phyloP scores from a whole-genome alignment of 1,140 invertebrate species.

The Ptiloglossa arizonensis region DNA sequence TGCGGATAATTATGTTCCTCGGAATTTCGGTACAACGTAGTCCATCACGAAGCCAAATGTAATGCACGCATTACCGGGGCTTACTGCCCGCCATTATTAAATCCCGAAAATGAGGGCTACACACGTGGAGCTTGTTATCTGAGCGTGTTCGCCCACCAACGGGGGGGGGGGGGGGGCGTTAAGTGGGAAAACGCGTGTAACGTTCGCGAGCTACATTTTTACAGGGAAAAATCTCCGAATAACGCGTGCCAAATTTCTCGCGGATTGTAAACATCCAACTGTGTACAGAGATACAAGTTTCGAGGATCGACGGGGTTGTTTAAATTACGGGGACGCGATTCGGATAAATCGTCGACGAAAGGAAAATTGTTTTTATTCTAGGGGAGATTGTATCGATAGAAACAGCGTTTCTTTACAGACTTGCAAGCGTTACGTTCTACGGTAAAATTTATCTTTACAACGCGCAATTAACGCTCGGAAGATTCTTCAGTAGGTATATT shows the following conservation, averaged over 20 bases:
- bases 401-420: too few species aligned
- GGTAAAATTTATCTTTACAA: too few species aligned
- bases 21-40: neutral
- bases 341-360: too few species aligned
- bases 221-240: neutral
- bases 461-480: too few species aligned
- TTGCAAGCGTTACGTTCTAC: too few species aligned
- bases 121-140: neutral
- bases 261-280: neutral
- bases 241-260: neutral
- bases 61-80: neutral
- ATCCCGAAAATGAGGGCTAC: constrained; percentile 1
- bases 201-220: neutral
- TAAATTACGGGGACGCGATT: too few species aligned
- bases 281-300: neutral
- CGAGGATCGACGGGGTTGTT: too few species aligned
- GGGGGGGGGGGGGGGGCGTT: neutral
- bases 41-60: neutral
- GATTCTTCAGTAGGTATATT: too few species aligned
- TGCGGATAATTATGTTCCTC: constrained; percentile 2
- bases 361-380: too few species aligned
- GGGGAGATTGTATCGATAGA: too few species aligned
- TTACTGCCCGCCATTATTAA: constrained; percentile 1
- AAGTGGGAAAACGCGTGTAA: neutral
- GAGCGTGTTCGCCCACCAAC: neutral